Evolutionary conservation across 2,113 vertebrate genomes (phyloP).

Genomic region (Mesocricetus auratus): DNA sequence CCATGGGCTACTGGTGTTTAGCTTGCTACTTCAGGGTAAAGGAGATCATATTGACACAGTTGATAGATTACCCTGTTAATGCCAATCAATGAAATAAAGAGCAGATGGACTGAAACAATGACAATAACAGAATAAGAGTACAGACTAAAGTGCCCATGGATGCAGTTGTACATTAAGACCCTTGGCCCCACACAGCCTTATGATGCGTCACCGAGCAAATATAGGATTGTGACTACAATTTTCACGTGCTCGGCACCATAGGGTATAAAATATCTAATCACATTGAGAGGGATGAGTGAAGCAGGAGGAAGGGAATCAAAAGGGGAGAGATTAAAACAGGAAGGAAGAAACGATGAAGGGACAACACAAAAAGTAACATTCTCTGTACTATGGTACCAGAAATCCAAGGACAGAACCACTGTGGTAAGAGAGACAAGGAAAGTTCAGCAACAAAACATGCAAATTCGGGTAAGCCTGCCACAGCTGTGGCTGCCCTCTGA

Average conservation of each 20-base stretch:
- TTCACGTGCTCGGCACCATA: neutral
- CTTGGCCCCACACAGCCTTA: neutral
- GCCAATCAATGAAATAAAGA: neutral
- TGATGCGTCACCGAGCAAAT: too few relatives aligned
- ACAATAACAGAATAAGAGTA: neutral
- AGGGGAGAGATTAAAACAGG: neutral
- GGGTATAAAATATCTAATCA: neutral
- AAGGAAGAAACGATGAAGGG: neutral
- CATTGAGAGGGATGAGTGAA: too few relatives aligned
- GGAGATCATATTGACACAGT: neutral
- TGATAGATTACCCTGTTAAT: neutral
- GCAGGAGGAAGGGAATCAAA: neutral
- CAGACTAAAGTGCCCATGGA: neutral
- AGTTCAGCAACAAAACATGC: neutral
- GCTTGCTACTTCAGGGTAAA: neutral
- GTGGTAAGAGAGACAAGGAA: neutral
- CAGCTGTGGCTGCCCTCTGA: neutral
- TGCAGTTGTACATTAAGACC: neutral
- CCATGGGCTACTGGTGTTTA: neutral
- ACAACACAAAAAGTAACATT: neutral
- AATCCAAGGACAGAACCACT: neutral
- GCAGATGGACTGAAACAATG: neutral
- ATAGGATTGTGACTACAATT: neutral
- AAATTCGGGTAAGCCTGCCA: neutral
- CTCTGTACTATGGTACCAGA: neutral